Evolutionary conservation across 2,888 invertebrate species (phyloP), one percentile per base, ranked within the genome.

Genomic region (Stictocephala bisonia): DNA sequence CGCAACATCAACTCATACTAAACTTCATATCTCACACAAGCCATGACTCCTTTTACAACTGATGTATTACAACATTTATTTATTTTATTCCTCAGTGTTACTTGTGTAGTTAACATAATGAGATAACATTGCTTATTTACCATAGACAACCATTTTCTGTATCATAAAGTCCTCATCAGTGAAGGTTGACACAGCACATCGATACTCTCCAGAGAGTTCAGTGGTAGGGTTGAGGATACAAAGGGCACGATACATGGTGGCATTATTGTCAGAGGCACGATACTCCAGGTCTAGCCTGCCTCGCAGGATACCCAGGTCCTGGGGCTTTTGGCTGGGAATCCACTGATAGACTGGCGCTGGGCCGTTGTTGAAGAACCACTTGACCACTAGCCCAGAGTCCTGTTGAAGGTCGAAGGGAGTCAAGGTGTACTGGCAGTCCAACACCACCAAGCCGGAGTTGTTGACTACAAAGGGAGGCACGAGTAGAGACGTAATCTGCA

Each of bases 311-410:
- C 90, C 90, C 53, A 91, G 84, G 13, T 89, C 90, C 80, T 89
- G 89, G 0, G 92, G 91, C 77, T 86, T 86, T 77, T 88, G 87
- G 56, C 75, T 90, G 1, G 90, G 90, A 74, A 93, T 93, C 93
- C 93, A 93, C 82, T 93, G 93, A 83, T 93, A 93, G 13, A 93
- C 90, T 0, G 89, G 88, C 60, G 89, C 87, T 0, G 87, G 86
- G 76, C 86, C 87, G 80, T 90, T 88, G 83, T 88, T 89, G 80
- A 88, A 87, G 81, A 89, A 92, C 93, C 93, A 93, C 82, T 93
- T 92, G 9, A 93, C 89, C 1, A 92, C 91, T 20, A 93, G 84
- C 0, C 91, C 91, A 0, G 87, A 86, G 77, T 90, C 82, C 53
- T 81, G 79, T 48, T 75, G 78, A 24, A 77, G 81, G 75, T 82